Conservation (phyloP, 2,113 vertebrate genomes). For the Callopanchax toddi region DNA sequence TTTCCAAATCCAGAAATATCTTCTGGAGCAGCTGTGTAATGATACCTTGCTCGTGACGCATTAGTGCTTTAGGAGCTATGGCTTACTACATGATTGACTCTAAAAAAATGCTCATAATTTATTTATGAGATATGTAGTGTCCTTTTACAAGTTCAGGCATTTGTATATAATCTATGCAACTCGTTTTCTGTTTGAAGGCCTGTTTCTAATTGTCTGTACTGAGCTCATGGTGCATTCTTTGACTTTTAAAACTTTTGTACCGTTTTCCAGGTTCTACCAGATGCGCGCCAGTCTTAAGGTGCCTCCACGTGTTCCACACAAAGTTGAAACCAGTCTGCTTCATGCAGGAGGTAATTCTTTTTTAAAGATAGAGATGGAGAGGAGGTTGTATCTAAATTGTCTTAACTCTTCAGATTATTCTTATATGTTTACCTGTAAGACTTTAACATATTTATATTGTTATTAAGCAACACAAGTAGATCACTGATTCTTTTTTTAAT, state of each 20-base stretch:
- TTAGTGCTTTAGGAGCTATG: slow-evolving; percentile 52
- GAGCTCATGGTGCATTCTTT: background rate
- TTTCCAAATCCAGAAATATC: slow-evolving; percentile 9
- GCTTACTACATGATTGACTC: slow-evolving; percentile 65
- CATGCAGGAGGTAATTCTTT: slow-evolving; percentile 83
- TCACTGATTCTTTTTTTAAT: too few species aligned
- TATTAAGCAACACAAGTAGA: too few species aligned
- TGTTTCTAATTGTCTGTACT: slow-evolving; percentile 3
- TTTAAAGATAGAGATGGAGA: background rate
- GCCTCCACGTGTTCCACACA: slow-evolving; percentile 92
- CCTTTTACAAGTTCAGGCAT: slow-evolving; percentile 50
- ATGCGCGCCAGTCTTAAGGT: slow-evolving; percentile 92
- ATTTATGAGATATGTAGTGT: slow-evolving; percentile 63
- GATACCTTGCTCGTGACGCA: slow-evolving; percentile 26
- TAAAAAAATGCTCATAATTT: slow-evolving; percentile 67
- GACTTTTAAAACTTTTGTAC: background rate
- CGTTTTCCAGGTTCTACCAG: slow-evolving; percentile 91
- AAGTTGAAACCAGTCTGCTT: slow-evolving; percentile 93
- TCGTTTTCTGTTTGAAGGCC: slow-evolving; percentile 28
- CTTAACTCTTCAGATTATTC: too few species aligned
- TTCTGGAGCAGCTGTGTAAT: slow-evolving; percentile 7
- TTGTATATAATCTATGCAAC: slow-evolving; percentile 39
- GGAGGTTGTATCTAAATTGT: too few species aligned
- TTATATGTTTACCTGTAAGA: too few species aligned
- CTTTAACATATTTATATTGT: too few species aligned